A percentile compares a stretch with the other conserved stretches of the same genome.
Evolutionary conservation across 2,888 invertebrate genomes (phyloP).

Genomic region (Dyspetes luteomarginatus): DNA sequence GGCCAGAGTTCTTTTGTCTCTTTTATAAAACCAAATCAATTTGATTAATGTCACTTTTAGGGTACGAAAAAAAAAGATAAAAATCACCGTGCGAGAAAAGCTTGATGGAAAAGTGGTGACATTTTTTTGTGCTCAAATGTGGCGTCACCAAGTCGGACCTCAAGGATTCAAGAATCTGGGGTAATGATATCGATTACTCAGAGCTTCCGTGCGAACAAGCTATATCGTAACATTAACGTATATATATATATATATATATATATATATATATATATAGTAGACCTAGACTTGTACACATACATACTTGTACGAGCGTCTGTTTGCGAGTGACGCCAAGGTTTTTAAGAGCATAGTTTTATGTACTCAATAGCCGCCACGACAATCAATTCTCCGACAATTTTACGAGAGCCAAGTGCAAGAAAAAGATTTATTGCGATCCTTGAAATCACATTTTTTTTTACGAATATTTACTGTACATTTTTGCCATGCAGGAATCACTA

Average conservation of each 20-base stretch:
- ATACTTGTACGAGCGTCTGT: neutral
- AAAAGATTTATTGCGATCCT: constrained; percentile 7
- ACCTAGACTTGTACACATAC: neutral
- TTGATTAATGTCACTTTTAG: neutral
- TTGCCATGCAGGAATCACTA: too few species aligned
- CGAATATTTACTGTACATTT: too few species aligned
- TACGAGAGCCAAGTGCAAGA: constrained; percentile 12
- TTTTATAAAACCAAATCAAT: neutral
- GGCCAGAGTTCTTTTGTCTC: neutral
- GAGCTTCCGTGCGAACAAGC: constrained; percentile 47
- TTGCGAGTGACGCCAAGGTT: constrained; percentile 46
- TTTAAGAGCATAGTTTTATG: constrained; percentile 20
- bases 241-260: neutral
- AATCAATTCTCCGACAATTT: constrained; percentile 40
- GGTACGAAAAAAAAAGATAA: neutral
- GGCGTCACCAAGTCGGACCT: constrained; percentile 35
- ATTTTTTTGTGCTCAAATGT: constrained; percentile 54
- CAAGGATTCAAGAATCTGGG: constrained; percentile 58
- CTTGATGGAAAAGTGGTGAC: constrained; percentile 1
- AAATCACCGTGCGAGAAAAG: neutral
- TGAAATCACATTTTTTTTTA: neutral
- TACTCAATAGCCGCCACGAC: constrained; percentile 1
- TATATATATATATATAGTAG: neutral
- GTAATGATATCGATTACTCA: constrained; percentile 63
- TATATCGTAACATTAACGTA: neutral